Percentiles rank a stretch among this genome's conserved stretches.
phyloP scores from a whole-genome alignment of 64 coral and sea anemone genomes.

The Cladopsammia gracilis region DNA sequence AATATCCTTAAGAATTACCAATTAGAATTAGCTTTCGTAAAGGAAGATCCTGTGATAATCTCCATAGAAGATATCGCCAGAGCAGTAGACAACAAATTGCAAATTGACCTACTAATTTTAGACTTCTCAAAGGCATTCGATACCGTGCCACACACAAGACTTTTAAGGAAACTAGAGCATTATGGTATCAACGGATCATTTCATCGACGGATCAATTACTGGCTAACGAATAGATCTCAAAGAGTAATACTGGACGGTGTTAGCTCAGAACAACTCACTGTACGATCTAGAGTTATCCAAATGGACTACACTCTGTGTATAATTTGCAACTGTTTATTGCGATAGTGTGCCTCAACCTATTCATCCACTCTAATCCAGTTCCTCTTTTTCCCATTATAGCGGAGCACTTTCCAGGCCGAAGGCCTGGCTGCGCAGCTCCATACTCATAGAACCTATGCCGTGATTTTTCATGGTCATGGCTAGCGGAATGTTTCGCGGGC shows the following conservation, averaged over 20 bases:
- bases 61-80: slow-evolving; percentile 21
- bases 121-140: slow-evolving; percentile 65
- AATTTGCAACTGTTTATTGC: too few relatives aligned
- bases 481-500: too few relatives aligned
- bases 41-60: slow-evolving; percentile 49
- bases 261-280: too few relatives aligned
- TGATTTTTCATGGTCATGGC: too few relatives aligned
- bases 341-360: too few relatives aligned
- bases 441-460: too few relatives aligned
- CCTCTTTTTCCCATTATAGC: too few relatives aligned
- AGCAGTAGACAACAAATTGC: slow-evolving; percentile 32
- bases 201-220: background rate
- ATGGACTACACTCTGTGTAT: too few relatives aligned
- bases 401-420: too few relatives aligned
- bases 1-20: slow-evolving; percentile 18
- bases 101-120: slow-evolving; percentile 59
- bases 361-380: too few relatives aligned
- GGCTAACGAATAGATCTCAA: slow-evolving; percentile 42
- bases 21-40: slow-evolving; percentile 31
- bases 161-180: slow-evolving; percentile 49
- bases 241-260: slow-evolving; percentile 40
- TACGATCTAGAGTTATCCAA: too few relatives aligned
- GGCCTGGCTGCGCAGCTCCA: too few relatives aligned
- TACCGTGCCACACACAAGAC: slow-evolving; percentile 24
- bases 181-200: background rate